These are phyloP conservation scores for Zaprionus lachaisei DNA, from an alignment of 1,140 invertebrate genomes.

Conservation along the genomic window DNA sequence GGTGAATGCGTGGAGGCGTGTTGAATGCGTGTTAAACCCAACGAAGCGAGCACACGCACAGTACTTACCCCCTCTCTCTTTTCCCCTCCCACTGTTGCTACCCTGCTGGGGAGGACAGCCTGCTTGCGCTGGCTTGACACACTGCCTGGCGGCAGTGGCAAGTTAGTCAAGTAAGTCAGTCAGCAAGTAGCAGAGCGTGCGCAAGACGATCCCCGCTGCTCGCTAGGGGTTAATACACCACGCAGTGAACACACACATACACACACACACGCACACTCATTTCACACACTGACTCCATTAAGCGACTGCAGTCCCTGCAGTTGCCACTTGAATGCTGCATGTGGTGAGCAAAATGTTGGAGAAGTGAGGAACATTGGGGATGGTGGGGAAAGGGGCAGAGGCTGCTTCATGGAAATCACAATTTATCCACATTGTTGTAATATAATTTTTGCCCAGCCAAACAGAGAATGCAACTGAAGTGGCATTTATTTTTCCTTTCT, in stretches of 20 bases:
- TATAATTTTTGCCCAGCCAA: conserved; percentile 77
- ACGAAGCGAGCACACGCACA: conserved; percentile 70
- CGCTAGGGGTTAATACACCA: conserved; percentile 45
- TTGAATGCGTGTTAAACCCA: conserved; percentile 74
- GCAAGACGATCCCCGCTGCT: conserved; percentile 43
- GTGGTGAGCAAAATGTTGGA: conserved; percentile 15
- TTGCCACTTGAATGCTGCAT: conserved; percentile 64
- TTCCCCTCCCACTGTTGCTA: background rate
- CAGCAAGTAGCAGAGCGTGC: conserved; percentile 64
- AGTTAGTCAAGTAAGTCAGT: conserved; percentile 50
- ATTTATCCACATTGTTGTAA: conserved; percentile 82
- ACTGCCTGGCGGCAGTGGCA: conserved; percentile 45
- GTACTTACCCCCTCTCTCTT: conserved; percentile 46
- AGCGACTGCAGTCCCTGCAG: conserved; percentile 41
- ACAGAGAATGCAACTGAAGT: conserved; percentile 74
- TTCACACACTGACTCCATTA: conserved; percentile 61
- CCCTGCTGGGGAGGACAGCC: conserved; percentile 14
- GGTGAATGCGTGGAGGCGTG: conserved; percentile 33
- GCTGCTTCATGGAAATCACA: conserved; percentile 66
- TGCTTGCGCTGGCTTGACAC: conserved; percentile 39
- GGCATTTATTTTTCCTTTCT: conserved; percentile 39
- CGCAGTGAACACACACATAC: conserved; percentile 32
- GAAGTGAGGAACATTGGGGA: background rate
- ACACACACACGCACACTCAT: conserved; percentile 33
- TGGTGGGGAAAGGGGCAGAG: background rate